A percentile compares a stretch with the other conserved stretches of the same genome.
Conservation (phyloP, 1,140 invertebrate genomes). For the Epicauta chinensis region DNA sequence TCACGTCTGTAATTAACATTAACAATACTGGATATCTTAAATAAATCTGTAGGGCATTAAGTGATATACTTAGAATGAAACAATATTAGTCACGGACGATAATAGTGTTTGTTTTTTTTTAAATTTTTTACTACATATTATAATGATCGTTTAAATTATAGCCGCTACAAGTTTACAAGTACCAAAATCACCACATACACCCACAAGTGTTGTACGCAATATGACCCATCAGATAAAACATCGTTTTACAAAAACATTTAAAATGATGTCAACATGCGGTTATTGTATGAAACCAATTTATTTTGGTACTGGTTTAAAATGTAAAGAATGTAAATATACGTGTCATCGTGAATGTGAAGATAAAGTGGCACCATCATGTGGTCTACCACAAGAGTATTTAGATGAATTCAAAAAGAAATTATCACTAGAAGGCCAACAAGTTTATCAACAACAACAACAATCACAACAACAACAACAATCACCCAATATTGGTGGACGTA, state of each 20-base stretch:
- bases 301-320: conserved; percentile 76
- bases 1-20: no score
- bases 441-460: conserved; percentile 40
- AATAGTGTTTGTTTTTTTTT: no score
- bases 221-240: conserved; percentile 91
- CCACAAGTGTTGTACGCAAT: conserved; percentile 58
- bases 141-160: background rate
- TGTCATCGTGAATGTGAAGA: conserved; percentile 82
- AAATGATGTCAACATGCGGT: conserved; percentile 84
- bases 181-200: conserved; percentile 55
- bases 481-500: conserved; percentile 21
- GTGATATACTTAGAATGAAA: no score
- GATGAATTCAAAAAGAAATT: conserved; percentile 65
- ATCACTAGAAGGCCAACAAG: conserved; percentile 6
- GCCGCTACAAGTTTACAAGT: conserved; percentile 35
- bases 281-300: conserved; percentile 89
- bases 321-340: conserved; percentile 94
- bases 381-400: conserved; percentile 75
- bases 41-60: no score
- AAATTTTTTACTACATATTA: no score
- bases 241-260: conserved; percentile 82
- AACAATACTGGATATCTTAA: no score
- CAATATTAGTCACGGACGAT: no score
- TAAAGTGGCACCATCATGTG: conserved; percentile 88
- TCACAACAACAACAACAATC: conserved; percentile 35